phyloP scores from a whole-genome alignment of 2,113 vertebrate species.

The Illadopsis cleaveri region DNA sequence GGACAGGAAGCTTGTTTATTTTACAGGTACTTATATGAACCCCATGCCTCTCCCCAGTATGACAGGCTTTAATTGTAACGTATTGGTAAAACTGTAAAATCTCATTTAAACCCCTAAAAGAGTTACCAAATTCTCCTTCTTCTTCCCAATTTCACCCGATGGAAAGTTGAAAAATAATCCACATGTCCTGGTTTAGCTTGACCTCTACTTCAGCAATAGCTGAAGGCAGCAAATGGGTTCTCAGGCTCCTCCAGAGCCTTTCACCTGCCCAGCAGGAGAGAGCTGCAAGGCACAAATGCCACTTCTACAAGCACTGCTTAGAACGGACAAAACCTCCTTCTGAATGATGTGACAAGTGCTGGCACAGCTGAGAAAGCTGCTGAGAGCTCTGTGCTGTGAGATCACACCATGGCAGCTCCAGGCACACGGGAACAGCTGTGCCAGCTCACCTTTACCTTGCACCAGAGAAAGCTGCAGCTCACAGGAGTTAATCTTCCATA shows the following conservation, averaged over 20 bases:
- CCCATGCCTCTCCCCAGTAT: neutral
- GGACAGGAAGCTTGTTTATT: neutral
- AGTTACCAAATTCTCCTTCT: neutral
- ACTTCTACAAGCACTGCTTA: neutral
- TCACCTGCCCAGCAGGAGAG: neutral
- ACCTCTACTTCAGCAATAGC: neutral
- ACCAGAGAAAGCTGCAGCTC: neutral
- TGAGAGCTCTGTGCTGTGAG: neutral
- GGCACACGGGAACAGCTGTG: neutral
- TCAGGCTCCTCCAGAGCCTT: neutral
- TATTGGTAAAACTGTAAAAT: neutral
- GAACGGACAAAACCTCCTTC: neutral
- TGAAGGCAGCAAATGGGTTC: neutral
- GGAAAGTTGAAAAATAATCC: neutral
- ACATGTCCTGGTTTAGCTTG: neutral
- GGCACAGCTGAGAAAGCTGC: neutral
- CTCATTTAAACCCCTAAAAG: neutral
- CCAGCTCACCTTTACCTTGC: neutral
- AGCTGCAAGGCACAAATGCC: neutral
- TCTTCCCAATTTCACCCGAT: neutral
- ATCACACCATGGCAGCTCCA: accelerated
- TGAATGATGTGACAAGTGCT: neutral
- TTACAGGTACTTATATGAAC: neutral
- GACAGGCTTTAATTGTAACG: neutral
- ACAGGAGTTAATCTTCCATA: neutral